Percentiles rank a stretch among this genome's conserved stretches.
These are phyloP conservation scores for Passer domesticus DNA, from an alignment of 2,113 vertebrate species.

Conservation along the genomic window DNA sequence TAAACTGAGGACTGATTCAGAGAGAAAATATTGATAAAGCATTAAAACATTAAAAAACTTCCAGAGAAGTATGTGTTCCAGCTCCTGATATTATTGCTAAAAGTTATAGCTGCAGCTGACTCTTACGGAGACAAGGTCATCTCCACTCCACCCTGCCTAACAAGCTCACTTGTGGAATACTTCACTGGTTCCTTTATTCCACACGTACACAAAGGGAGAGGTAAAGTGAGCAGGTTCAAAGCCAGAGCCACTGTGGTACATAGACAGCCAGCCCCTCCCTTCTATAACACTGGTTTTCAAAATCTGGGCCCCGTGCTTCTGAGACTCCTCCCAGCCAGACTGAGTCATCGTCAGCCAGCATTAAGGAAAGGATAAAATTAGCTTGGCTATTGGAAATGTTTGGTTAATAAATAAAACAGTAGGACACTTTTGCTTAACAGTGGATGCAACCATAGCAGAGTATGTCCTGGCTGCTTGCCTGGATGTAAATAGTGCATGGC, in stretches of 20 bases:
- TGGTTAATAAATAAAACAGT: constrained; percentile 47
- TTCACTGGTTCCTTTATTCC: not conserved
- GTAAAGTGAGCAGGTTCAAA: not conserved
- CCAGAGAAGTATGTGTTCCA: not conserved
- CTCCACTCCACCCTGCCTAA: not conserved
- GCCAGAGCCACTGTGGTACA: not conserved
- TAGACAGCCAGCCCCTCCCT: not conserved
- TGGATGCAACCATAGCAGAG: not conserved
- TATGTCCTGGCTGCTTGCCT: constrained; percentile 10
- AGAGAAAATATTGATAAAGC: not conserved
- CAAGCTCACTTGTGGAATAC: not conserved
- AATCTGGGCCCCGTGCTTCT: not conserved
- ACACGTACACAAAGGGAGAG: not conserved
- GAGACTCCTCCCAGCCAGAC: not conserved
- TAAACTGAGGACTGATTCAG: not conserved
- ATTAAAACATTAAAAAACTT: not conserved
- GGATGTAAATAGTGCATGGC: constrained; percentile 19
- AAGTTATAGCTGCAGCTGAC: not conserved
- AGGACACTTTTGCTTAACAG: constrained; percentile 22
- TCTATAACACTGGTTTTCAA: rapidly evolving
- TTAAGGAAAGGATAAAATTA: constrained; percentile 49
- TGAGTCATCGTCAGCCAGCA: not conserved
- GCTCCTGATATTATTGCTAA: not conserved
- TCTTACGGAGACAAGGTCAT: not conserved
- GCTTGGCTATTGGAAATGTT: constrained; percentile 33